Evolutionary conservation across 2,888 invertebrate species (phyloP).

Genomic region (Hoplodrina ambigua): DNA sequence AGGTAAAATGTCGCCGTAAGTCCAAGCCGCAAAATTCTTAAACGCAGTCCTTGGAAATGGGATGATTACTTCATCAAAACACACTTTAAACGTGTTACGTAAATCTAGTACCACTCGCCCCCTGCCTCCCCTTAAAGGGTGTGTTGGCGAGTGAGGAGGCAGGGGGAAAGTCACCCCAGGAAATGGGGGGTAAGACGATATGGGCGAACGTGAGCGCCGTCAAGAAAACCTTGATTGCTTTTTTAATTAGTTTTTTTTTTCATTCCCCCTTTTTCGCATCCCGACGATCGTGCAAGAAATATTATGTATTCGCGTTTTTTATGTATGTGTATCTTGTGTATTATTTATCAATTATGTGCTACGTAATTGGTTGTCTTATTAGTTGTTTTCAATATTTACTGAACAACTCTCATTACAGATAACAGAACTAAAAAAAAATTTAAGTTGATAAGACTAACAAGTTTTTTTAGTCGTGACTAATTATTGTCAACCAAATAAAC

Average conservation of each 20-base stretch:
- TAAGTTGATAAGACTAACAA: background rate
- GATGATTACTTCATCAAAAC: conserved; percentile 91
- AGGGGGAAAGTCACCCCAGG: conserved; percentile 77
- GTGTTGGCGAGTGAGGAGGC: conserved; percentile 73
- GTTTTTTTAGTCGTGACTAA: background rate
- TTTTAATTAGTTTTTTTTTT: conserved; percentile 90
- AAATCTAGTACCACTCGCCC: conserved; percentile 88
- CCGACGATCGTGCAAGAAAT: conserved; percentile 86
- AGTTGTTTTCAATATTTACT: background rate
- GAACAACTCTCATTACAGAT: too few species aligned
- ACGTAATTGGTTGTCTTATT: conserved; percentile 11
- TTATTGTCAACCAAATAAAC: conserved; percentile 29
- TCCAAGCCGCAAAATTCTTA: conserved; percentile 88
- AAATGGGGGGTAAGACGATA: conserved; percentile 90
- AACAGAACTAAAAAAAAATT: background rate
- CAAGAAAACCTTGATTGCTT: conserved; percentile 91
- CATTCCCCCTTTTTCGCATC: conserved; percentile 89
- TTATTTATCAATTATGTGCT: conserved; percentile 67
- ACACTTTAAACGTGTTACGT: conserved; percentile 91
- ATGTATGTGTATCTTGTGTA: conserved; percentile 76
- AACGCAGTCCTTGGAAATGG: conserved; percentile 89
- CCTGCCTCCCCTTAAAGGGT: conserved; percentile 82
- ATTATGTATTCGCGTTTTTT: conserved; percentile 79
- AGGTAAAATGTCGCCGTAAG: conserved; percentile 78
- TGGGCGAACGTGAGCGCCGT: conserved; percentile 91